Evolutionary conservation across 2,888 invertebrate species (phyloP), one percentile per base, ranked within the genome.

Genomic region (Cryptocephalus primarius): DNA sequence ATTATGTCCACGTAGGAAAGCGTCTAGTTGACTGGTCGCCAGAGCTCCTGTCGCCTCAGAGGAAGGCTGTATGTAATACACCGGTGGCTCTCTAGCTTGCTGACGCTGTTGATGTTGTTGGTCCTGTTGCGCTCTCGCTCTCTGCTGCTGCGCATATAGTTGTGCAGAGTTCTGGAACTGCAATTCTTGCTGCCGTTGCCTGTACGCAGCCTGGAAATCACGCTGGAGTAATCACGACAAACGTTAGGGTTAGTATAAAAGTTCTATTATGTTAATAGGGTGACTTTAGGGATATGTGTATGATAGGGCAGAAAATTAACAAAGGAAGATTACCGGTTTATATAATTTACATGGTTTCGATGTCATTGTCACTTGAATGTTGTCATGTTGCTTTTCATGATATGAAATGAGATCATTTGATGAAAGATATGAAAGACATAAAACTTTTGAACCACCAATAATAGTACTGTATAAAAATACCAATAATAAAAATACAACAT

Each of bases 1-100:
- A 64, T 79, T 79, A 65, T 80, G 80, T 47, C 83, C 84, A 67
- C 86, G 76, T 51, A 88, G 76, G 72, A 87, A 88, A 47, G 85
- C 83, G 65, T 87, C 87, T 60, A 88, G 85, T 65, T 86, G 87
- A 8, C 86, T 84, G 36, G 77, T 73, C 39, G 82, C 78, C 43
- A 60, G 46, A 8, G 58, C 57, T 33, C 58, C 55, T 8, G 57
- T 54, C 43, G 72, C 70, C 36, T 56, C 57, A 11, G 48, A 48
- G 9, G 58, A 53, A 1, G 77, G 78, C 33, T 79, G 77, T 33
- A 79, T 73, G 65, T 77, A 81, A 66, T 80, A 80, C 67, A 75
- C 77, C 60, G 77, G 76, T 53, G 71, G 59, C 40, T 55, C 53
- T 36, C 48, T 64, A 52, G 66, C 63, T 31, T 56, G 50, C n/a